Evolutionary conservation across 2,113 vertebrate species (phyloP), one percentile per base, ranked within the genome.

Genomic region (Okapia johnstoni): DNA sequence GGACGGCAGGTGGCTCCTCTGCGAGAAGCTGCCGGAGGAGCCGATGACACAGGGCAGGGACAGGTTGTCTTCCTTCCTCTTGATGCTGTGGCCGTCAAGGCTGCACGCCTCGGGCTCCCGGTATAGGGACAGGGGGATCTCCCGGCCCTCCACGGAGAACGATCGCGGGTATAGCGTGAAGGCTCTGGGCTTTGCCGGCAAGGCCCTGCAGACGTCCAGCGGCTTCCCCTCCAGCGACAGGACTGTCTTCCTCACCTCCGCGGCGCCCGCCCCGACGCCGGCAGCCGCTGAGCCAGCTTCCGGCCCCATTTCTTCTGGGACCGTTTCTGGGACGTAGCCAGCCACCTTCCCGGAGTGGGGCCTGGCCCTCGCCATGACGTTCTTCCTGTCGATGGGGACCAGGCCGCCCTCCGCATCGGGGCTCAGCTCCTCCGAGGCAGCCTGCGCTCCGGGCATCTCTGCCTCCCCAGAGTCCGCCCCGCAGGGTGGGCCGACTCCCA

Each of bases 291-390:
- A 61, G 84, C 98, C 98, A 33, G 94, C 98, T 94, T 99, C 99
- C 25, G 99, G 98, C 48, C 99, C 99, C 1, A 98, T 98, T 98
- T 99, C 99, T 98, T 99, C 99, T 15, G 99, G 99, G 70, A 99
- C 99, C 3, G 99, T 99, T 98, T 99, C 99, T 60, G 99, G 99
- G 60, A 99, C 99, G n/a, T 98, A 99, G 89, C 99, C 99, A 0
- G 99, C 98, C 97, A 99, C 97, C 98, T 99, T 99, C 3, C 99
- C 99, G 33, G 99, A 99, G 73, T 99, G 99, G 0, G 99, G 99
- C 81, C 99, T 99, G 88, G 99, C 99, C 98, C 99, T 99, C 3
- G 99, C 99, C 95, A 99, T 99, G 70, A 99, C 98, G 33, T 96
- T 99, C 98, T 99, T 99, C 85, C 98, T 98, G 97, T 99, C 99